A percentile compares a stretch with the other conserved stretches of the same genome.
Conservation (phyloP, 2,888 invertebrate genomes). For the Strigamia transsilvanica region DNA sequence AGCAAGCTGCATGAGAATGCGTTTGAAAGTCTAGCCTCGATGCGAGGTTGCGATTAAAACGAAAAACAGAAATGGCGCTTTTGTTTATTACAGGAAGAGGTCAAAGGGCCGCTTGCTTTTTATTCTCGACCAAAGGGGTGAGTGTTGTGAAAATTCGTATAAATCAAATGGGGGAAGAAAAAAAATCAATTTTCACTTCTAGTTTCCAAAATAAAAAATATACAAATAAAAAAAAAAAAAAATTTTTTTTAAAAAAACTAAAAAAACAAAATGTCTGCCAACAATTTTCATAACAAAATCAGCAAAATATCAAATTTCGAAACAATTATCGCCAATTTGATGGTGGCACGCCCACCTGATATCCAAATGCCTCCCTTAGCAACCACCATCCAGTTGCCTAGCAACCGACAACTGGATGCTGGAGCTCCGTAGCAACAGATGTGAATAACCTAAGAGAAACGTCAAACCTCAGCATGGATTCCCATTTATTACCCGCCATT, state of each 20-base stretch:
- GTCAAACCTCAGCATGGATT: background rate
- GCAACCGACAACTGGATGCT: conserved; percentile 43
- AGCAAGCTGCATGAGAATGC: conserved; percentile 27
- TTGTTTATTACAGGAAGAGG: conserved; percentile 47
- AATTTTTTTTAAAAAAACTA: no score
- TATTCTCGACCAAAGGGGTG: conserved; percentile 18
- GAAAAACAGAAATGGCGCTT: conserved; percentile 21
- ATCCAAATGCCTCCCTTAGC: conserved; percentile 26
- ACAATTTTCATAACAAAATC: background rate
- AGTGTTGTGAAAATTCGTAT: background rate
- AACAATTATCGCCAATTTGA: background rate
- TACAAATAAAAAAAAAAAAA: background rate
- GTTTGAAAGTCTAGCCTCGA: conserved; percentile 19
- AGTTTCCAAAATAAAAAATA: background rate
- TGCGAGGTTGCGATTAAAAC: background rate
- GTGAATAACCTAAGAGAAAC: conserved; percentile 42
- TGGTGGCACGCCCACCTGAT: conserved; percentile 31
- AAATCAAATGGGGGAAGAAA: background rate
- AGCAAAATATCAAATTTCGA: background rate
- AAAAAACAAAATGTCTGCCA: background rate
- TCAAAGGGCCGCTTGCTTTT: conserved; percentile 17
- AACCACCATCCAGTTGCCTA: conserved; percentile 2
- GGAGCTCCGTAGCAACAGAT: conserved; percentile 44
- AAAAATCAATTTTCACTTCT: background rate
- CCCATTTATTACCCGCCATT: conserved; percentile 3